Evolutionary conservation across 2,888 invertebrate species (phyloP).

Genomic region (Thymelicus acteon): DNA sequence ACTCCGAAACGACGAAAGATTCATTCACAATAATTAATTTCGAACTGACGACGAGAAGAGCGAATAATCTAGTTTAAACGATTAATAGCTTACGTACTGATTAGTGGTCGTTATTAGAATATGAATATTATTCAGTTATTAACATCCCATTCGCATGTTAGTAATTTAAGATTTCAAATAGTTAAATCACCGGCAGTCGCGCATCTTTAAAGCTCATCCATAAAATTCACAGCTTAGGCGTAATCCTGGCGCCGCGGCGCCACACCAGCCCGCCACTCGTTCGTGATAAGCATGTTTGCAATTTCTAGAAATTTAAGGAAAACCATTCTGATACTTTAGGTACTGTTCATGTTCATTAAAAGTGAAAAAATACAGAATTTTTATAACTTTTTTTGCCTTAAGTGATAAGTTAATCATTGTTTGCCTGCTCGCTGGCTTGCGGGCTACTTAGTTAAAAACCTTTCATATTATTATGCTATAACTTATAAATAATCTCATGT

Average conservation of each 20-base stretch:
- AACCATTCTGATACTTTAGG: not conserved
- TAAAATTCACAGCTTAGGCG: not conserved
- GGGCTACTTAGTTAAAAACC: not conserved
- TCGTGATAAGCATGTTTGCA: constrained; percentile 2
- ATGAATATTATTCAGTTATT: no score
- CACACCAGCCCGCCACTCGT: not conserved
- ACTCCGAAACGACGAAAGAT: no score
- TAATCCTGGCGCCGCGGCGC: constrained; percentile 1
- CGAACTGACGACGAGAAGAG: no score
- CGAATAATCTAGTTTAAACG: no score
- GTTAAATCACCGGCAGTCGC: not conserved
- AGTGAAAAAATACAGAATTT: no score
- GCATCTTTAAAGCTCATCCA: constrained; percentile 4
- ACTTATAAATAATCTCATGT: not conserved
- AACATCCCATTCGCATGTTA: no score
- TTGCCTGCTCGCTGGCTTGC: not conserved
- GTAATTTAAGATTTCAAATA: not conserved
- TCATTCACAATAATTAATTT: no score
- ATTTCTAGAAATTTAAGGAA: not conserved
- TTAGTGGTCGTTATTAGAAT: no score
- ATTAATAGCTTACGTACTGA: no score
- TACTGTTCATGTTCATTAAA: no score
- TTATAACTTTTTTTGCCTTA: no score
- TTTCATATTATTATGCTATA: not conserved
- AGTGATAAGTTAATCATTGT: no score